phyloP scores from a whole-genome alignment of 2,888 invertebrate genomes.

The Galerucella pusilla region DNA sequence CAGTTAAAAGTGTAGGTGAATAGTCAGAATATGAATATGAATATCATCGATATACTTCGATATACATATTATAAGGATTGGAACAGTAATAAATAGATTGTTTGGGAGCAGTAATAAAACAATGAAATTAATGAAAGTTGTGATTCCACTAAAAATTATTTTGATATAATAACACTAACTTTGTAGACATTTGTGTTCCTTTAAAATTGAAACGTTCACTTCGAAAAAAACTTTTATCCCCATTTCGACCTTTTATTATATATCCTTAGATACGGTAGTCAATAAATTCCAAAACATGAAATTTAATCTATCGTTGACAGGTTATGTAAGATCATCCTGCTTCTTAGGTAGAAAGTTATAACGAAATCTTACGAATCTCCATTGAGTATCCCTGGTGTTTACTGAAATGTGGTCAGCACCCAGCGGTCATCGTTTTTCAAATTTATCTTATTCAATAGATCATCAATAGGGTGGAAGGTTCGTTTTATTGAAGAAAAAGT shows the following conservation, averaged over 20 bases:
- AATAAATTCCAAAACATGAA: slow-evolving; percentile 6
- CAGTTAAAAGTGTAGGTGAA: too few relatives aligned
- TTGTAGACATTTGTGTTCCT: too few relatives aligned
- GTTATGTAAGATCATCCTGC: slow-evolving; percentile 25
- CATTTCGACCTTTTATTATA: neutral
- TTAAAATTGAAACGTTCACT: too few relatives aligned
- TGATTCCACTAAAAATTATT: too few relatives aligned
- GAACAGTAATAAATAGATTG: too few relatives aligned
- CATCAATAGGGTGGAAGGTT: slow-evolving; percentile 21
- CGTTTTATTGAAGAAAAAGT: slow-evolving; percentile 33
- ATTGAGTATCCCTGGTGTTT: slow-evolving; percentile 43
- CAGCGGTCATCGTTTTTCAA: slow-evolving; percentile 46
- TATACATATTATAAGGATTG: too few relatives aligned
- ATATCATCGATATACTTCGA: too few relatives aligned
- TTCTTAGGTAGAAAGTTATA: slow-evolving; percentile 32
- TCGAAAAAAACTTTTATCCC: too few relatives aligned
- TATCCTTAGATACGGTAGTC: neutral
- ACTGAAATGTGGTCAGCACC: slow-evolving; percentile 50
- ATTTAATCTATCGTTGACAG: slow-evolving; percentile 24
- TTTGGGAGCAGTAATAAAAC: too few relatives aligned
- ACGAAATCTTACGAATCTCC: slow-evolving; percentile 26
- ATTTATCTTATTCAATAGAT: slow-evolving; percentile 32
- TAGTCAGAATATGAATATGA: too few relatives aligned
- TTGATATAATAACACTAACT: too few relatives aligned
- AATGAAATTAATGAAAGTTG: too few relatives aligned